Conservation (phyloP, 1,140 invertebrate species). For the Zeugodacus cucurbitae region DNA sequence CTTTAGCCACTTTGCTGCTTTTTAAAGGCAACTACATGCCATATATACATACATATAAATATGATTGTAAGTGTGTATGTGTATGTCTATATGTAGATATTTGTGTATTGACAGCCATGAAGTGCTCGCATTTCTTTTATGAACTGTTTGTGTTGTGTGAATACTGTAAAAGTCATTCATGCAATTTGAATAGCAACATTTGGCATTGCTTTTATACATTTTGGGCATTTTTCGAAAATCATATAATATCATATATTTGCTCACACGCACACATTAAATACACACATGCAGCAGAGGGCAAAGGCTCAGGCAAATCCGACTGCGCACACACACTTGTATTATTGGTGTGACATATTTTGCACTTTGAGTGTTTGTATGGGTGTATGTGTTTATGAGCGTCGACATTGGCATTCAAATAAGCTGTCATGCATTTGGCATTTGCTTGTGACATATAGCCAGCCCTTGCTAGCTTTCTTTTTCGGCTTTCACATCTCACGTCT, state of each 20-base stretch:
- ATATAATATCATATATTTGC: background rate
- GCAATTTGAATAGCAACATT: constrained; percentile 24
- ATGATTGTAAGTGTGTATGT: background rate
- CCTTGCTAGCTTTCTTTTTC: background rate
- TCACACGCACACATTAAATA: background rate
- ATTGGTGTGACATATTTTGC: background rate
- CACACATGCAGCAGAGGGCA: background rate
- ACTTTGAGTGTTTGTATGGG: background rate
- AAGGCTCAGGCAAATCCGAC: background rate
- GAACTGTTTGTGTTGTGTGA: background rate
- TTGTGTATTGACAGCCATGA: background rate
- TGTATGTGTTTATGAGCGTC: background rate
- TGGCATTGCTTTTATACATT: constrained; percentile 24
- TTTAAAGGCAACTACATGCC: background rate
- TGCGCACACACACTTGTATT: background rate
- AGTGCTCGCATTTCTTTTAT: background rate
- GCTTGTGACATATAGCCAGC: background rate
- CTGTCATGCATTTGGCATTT: constrained; percentile 15
- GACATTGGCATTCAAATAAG: constrained; percentile 10
- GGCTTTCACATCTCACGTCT: background rate
- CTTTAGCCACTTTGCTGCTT: background rate
- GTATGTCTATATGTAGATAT: too few species aligned
- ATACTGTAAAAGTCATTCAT: constrained; percentile 1
- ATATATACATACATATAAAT: background rate
- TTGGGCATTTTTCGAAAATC: constrained; percentile 2